Conservation (phyloP, 2,888 invertebrate species). For the Bombylius discolor region DNA sequence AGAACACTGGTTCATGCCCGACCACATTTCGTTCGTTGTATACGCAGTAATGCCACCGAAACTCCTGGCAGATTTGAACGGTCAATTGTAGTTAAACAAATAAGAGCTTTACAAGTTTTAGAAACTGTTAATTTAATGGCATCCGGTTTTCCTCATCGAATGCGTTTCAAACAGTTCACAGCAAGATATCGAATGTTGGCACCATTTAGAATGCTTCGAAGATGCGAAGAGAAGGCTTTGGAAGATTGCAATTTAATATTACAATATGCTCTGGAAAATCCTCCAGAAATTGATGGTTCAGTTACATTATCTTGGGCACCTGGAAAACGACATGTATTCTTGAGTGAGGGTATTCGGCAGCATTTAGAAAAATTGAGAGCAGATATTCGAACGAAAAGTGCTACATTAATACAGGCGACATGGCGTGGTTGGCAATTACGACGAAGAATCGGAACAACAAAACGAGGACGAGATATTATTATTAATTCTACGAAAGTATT, state of each 20-base stretch:
- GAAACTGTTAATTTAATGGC: constrained; percentile 94
- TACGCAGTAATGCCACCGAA: constrained; percentile 75
- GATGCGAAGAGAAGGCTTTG: constrained; percentile 56
- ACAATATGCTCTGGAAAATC: constrained; percentile 54
- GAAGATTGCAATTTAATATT: constrained; percentile 66
- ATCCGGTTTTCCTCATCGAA: constrained; percentile 85
- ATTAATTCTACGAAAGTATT: constrained; percentile 20
- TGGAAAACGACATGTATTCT: constrained; percentile 85
- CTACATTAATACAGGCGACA: constrained; percentile 67
- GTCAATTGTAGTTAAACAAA: constrained; percentile 71
- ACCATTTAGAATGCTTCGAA: constrained; percentile 54
- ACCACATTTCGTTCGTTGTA: constrained; percentile 88
- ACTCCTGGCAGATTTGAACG: constrained; percentile 74
- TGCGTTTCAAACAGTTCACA: constrained; percentile 88
- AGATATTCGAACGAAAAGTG: constrained; percentile 64
- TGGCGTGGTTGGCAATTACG: constrained; percentile 73
- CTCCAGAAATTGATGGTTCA: constrained; percentile 42
- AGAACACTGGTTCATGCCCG: constrained; percentile 84
- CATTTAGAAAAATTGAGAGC: constrained; percentile 72
- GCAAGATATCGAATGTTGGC: constrained; percentile 73
- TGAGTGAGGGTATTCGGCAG: constrained; percentile 86
- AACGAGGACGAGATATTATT: constrained; percentile 21
- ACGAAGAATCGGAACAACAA: constrained; percentile 48
- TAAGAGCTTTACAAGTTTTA: constrained; percentile 77
- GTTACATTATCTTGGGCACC: constrained; percentile 74